These are phyloP conservation scores for Xanthorhoe spadicearia DNA, from an alignment of 2,888 invertebrate species.

Conservation along the genomic window DNA sequence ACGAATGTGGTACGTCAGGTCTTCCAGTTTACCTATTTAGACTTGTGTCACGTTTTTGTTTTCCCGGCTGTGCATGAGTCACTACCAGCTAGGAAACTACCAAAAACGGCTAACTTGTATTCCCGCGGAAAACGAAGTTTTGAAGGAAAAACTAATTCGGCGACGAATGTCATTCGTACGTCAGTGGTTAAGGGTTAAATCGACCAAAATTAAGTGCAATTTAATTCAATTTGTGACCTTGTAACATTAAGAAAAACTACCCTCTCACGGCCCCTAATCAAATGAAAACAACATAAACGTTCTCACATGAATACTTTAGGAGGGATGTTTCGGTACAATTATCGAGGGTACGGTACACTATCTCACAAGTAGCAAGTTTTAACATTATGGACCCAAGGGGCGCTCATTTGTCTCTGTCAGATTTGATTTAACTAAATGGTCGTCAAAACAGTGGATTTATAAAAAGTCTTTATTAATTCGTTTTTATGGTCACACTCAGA, in stretches of 20 bases:
- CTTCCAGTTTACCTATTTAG: too few relatives aligned
- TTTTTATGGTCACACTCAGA: not conserved
- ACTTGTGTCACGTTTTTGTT: too few relatives aligned
- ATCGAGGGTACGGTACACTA: slow-evolving; percentile 19
- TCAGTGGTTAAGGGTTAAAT: too few relatives aligned
- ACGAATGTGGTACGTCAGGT: too few relatives aligned
- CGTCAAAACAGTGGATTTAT: not conserved
- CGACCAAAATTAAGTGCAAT: slow-evolving; percentile 27
- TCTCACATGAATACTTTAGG: slow-evolving; percentile 39
- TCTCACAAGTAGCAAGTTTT: slow-evolving; percentile 23
- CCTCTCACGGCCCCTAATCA: slow-evolving; percentile 39
- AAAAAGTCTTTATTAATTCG: not conserved
- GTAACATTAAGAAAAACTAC: slow-evolving; percentile 27
- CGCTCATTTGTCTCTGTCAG: slow-evolving; percentile 41
- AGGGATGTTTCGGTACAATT: slow-evolving; percentile 35
- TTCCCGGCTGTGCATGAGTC: too few relatives aligned
- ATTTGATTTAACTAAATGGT: slow-evolving; percentile 21
- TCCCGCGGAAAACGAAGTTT: too few relatives aligned
- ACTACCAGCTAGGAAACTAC: too few relatives aligned
- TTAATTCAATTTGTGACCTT: slow-evolving; percentile 29
- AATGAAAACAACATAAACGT: slow-evolving; percentile 43
- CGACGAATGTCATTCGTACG: too few relatives aligned
- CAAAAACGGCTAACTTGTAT: too few relatives aligned
- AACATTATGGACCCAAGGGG: slow-evolving; percentile 32
- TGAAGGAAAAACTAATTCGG: too few relatives aligned